Conservation (phyloP, 2,888 invertebrate species). For the Cerastis rubricosa region DNA sequence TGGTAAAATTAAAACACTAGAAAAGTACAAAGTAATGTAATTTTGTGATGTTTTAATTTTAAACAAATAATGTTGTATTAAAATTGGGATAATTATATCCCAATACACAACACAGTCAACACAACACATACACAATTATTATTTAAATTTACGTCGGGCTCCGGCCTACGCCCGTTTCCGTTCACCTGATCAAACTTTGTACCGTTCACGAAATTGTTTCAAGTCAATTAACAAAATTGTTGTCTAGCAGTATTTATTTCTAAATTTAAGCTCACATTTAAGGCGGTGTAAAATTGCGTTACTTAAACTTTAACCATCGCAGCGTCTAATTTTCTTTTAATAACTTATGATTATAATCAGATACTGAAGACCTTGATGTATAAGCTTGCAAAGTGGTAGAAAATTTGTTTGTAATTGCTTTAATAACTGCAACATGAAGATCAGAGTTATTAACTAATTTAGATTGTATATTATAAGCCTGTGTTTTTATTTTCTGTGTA, state of each 20-base stretch:
- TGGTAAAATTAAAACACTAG: no score
- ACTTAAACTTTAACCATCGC: neutral
- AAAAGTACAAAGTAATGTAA: no score
- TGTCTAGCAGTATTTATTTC: neutral
- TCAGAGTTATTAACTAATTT: neutral
- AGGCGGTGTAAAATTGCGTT: neutral
- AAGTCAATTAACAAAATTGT: neutral
- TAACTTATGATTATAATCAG: neutral
- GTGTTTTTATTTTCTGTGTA: neutral
- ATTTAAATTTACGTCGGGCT: no score
- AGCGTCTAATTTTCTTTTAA: neutral
- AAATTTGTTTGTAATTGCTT: neutral
- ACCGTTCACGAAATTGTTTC: neutral
- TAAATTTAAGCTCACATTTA: neutral
- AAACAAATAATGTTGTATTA: no score
- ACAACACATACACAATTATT: no score
- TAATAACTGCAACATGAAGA: slow-evolving; percentile 4
- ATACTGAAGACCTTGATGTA: neutral
- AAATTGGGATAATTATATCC: no score
- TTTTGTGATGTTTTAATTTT: no score
- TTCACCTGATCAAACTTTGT: neutral
- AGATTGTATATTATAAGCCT: neutral
- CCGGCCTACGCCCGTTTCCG: neutral
- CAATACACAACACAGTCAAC: no score
- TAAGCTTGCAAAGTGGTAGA: neutral